A percentile compares a stretch with the other conserved stretches of the same genome.
phyloP scores from a whole-genome alignment of 2,797 vertebrate genomes.

The Momotus momota region DNA sequence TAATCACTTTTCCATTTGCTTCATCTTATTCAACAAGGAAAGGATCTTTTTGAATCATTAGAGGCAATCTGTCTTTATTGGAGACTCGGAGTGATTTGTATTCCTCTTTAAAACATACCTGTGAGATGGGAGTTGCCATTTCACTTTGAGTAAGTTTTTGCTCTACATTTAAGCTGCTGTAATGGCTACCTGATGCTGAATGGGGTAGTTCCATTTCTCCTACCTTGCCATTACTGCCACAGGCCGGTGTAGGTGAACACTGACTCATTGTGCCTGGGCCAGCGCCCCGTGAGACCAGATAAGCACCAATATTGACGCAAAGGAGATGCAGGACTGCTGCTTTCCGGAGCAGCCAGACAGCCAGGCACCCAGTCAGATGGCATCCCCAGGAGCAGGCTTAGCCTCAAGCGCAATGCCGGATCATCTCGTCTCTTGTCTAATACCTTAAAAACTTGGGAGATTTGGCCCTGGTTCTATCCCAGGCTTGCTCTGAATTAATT shows the following conservation, averaged over 20 bases:
- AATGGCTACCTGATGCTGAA: not conserved
- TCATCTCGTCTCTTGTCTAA: not conserved
- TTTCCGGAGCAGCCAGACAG: constrained; percentile 19
- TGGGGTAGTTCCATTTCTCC: not conserved
- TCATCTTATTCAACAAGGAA: not conserved
- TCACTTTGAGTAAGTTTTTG: not conserved
- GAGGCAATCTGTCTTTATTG: not conserved
- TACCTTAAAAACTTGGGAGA: not conserved
- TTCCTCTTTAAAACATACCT: not conserved
- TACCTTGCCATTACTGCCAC: not conserved
- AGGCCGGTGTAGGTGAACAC: not conserved
- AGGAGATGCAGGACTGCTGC: not conserved
- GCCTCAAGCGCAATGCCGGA: not conserved
- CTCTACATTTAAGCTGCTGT: not conserved
- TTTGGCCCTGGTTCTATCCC: not conserved
- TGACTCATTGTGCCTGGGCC: constrained; percentile 21
- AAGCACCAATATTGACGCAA: constrained; percentile 22
- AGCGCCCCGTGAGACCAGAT: not conserved
- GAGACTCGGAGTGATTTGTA: not conserved
- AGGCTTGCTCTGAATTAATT: not conserved
- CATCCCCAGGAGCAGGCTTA: not conserved
- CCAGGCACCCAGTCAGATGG: not conserved
- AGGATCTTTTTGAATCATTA: not conserved
- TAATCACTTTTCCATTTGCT: not conserved
- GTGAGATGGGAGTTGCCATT: not conserved